phyloP scores from a whole-genome alignment of 1,140 invertebrate species.

The Chymomyza costata region DNA sequence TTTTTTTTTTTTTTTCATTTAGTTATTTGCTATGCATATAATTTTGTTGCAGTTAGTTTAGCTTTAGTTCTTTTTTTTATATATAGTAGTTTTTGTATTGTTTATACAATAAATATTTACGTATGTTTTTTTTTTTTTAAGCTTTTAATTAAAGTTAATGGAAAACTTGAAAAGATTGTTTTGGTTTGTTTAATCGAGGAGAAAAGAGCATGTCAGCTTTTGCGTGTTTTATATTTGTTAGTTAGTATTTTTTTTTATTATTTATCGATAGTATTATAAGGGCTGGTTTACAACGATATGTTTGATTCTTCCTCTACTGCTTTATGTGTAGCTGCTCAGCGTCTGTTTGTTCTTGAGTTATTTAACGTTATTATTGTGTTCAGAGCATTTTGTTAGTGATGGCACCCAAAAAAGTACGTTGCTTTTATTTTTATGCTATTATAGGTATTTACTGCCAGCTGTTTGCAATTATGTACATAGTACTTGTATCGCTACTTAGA shows the following conservation, averaged over 20 bases:
- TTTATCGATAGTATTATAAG: constrained; percentile 12
- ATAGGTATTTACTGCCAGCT: too few relatives aligned
- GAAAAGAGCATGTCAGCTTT: constrained; percentile 27
- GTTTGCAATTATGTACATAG: too few relatives aligned
- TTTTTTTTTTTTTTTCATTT: constrained; percentile 22
- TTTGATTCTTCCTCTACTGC: constrained; percentile 63
- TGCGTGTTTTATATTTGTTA: constrained; percentile 11
- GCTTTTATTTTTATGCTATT: too few relatives aligned
- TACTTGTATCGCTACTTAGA: too few relatives aligned
- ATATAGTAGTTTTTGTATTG: constrained; percentile 18
- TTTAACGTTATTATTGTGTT: too few relatives aligned
- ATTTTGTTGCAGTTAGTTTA: constrained; percentile 25
- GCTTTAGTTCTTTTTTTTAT: constrained; percentile 28
- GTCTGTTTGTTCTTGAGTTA: not conserved
- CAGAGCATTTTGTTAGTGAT: too few relatives aligned
- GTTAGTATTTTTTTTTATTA: constrained; percentile 1
- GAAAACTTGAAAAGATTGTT: constrained; percentile 73
- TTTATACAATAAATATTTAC: constrained; percentile 30
- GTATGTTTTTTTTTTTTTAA: constrained; percentile 25
- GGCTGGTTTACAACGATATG: constrained; percentile 52
- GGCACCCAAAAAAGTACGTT: too few relatives aligned
- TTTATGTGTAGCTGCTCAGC: too few relatives aligned
- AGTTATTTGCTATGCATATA: constrained; percentile 36
- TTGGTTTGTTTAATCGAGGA: constrained; percentile 56
- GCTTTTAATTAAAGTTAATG: constrained; percentile 63